Evolutionary conservation across 2,797 vertebrate genomes (phyloP), one percentile per base, ranked within the genome.

Genomic region (Salmo trutta): DNA sequence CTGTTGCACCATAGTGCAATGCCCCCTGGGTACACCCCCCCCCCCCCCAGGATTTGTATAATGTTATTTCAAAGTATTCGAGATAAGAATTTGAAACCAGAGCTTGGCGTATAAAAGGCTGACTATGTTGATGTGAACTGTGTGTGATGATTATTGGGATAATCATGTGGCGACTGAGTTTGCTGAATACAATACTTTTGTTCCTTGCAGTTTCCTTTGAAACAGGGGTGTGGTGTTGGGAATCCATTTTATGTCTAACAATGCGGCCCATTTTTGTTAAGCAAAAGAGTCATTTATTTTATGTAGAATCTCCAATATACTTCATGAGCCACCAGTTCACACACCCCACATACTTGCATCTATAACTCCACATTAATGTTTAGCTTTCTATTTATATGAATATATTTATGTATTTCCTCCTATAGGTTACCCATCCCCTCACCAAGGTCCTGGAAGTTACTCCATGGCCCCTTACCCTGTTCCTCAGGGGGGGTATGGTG

Each of bases 341-440:
- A 15, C 62, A 12, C 12, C 36, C 47, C 36, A 6, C 8, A 52
- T 75, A 67, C 29, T 17, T 47, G 19, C 62, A n/a, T 59, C 54
- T n/a, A n/a, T n/a, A 59, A 6, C 54, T 59, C 15, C 5, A 17
- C 2, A n/a, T 59, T 19, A 19, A 59, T 21, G 5, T 21, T 8
- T 59, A 8, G 6, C 19, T 27, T 78, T 73, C 33, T 53, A 21
- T 73, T 59, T 12, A 47, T 14, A 47, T 14, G 41, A 41, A 41
- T 41, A 36, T 31, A 3, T 65, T 33, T 47, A 41, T 56, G 52
- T 0, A 36, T 1, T 0, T 36, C 56, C n/a, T 67, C 10, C 19
- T 17, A 21, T 77, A 96, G 95, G 87, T 70, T 96, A 96, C 76
- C 88, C 92, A 64, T 75, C 91, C 70, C 88, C 91, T 21, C 71